Evolutionary conservation across 2,888 invertebrate species (phyloP), one percentile per base, ranked within the genome.

Genomic region (Drosophila eohydei): DNA sequence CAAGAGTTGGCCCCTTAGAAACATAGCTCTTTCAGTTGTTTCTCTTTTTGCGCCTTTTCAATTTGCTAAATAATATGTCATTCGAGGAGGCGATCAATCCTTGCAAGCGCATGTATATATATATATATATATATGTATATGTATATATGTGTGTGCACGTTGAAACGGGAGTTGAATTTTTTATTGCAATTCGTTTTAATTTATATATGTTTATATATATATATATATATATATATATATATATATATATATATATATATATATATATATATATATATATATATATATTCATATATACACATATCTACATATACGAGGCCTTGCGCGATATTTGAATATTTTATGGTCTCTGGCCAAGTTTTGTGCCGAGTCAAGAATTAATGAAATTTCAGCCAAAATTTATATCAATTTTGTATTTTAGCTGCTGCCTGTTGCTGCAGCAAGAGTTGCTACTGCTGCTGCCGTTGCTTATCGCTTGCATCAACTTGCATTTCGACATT

Each of bases 11-110:
- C 14, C 28, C 12, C 16, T 30, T 3, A 7, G 30, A n/a, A 2
- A 2, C n/a, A n/a, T 7, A 26, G 1, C 28, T 4, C 30, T 1
- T n/a, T 34, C 11, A n/a, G 3, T 57, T 56, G 43, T 38, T 36
- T 30, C 55, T 59, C 51, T 60, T 30, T 62, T 54, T 50, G 43
- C 32, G 58, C 57, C 74, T 74, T 78, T 78, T 83, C 77, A 84
- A 82, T 86, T 84, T 81, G 87, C 87, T 75, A 86, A 88, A 87
- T 81, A 82, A 86, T 88, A 88, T 86, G 89, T 86, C 86, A 86
- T 87, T 81, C 83, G 86, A 74, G 74, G 74, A 74, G 86, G 63
- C 79, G 80, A 88, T 88, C 88, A 86, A 86, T 86, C 86, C 86
- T 86, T 67, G 55, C 70, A 52, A 51, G 51, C 54, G 48, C n/a